Evolutionary conservation across 2,797 vertebrate genomes (phyloP), one percentile per base, ranked within the genome.

Genomic region (Lacerta agilis): DNA sequence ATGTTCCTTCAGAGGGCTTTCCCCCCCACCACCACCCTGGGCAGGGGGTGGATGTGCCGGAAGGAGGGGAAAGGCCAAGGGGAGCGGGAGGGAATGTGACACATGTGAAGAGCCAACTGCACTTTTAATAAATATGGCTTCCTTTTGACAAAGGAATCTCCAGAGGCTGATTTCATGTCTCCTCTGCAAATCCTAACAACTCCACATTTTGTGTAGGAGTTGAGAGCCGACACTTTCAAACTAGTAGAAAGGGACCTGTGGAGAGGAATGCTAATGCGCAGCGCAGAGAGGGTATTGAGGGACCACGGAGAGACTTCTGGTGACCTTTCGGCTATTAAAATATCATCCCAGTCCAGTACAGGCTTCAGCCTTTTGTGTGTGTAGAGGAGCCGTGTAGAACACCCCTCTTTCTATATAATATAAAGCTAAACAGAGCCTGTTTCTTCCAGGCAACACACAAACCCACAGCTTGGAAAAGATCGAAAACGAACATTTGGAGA

Each of bases 181-280:
- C 92, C 86, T 93, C 91, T 86, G 91, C 90, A 92, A 94, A 93
- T 92, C 88, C 89, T 92, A 90, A 92, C 91, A 90, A 94, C 91
- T 94, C 89, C 87, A 91, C 90, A 0, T 94, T 95, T 94, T 94
- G 92, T 92, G 94, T 93, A 90, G 95, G 94, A 94, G 94, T 91
- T 67, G 91, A 91, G 91, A 94, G 89, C 90, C 91, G 91, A 91
- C 87, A 91, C 82, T 89, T 94, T 94, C 87, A 92, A 88, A 88
- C 85, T 94, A 5, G 0, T 85, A 91, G 86, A 17, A 92, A 90
- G 91, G 88, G 89, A 93, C 83, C 1, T 15, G 23, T 76, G 77
- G 89, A 91, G 86, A 91, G 86, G 91, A 95, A 94, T 87, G 49
- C 25, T 95, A 94, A 96, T 91, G 90, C 64, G 86, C 20, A 88